A percentile compares a stretch with the other conserved stretches of the same genome.
These are phyloP conservation scores for Danio kyathit DNA, from an alignment of 2,797 vertebrate genomes.

Conservation along the genomic window DNA sequence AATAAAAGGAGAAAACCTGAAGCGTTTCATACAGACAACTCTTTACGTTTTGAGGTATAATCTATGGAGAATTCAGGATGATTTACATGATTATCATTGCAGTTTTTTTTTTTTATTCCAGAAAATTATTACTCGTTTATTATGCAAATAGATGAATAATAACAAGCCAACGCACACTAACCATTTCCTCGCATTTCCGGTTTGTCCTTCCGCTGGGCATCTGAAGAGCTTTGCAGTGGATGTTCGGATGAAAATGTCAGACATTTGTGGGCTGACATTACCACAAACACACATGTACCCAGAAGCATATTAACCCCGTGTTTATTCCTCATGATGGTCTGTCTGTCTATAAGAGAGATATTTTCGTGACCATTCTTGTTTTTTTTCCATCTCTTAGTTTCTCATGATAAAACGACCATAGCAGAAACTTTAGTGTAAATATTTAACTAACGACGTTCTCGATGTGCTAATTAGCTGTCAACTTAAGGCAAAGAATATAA, in stretches of 20 bases:
- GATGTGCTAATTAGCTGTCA: not conserved
- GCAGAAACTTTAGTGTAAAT: not conserved
- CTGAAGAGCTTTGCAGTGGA: not conserved
- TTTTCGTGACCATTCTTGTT: not conserved
- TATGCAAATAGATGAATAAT: not conserved
- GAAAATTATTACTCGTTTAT: not conserved
- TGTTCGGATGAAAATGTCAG: not conserved
- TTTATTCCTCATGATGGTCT: constrained; percentile 1
- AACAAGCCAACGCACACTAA: constrained; percentile 30
- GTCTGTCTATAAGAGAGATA: not conserved
- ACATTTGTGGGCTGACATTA: constrained; percentile 16
- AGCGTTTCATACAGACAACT: too few relatives aligned
- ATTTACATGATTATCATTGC: not conserved
- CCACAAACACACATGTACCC: not conserved
- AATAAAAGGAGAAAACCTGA: too few relatives aligned
- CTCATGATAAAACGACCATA: not conserved
- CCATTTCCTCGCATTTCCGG: not conserved
- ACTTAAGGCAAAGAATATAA: not conserved
- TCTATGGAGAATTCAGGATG: not conserved
- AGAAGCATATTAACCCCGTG: not conserved
- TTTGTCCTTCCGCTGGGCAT: not conserved
- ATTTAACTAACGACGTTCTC: not conserved
- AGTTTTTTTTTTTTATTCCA: not conserved
- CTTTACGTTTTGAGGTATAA: not conserved
- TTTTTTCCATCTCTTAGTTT: not conserved